Conservation (phyloP, 1,140 invertebrate species). For the Drosophila micromelanica region DNA sequence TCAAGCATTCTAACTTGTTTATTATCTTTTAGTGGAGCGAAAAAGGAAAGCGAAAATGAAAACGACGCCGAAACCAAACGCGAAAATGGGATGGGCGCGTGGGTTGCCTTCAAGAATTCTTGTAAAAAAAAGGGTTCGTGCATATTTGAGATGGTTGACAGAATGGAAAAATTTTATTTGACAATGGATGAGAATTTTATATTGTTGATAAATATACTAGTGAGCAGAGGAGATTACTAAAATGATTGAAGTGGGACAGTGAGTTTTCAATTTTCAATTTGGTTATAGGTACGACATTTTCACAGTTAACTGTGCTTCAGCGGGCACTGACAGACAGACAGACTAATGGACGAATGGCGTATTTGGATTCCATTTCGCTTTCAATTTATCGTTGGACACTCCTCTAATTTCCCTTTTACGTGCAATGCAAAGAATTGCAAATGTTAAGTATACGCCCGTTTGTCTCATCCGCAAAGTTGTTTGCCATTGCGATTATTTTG, state of each 20-base stretch:
- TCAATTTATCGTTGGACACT: slow-evolving; percentile 63
- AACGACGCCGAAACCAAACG: slow-evolving; percentile 47
- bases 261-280: slow-evolving; percentile 8
- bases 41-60: slow-evolving; percentile 69
- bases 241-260: slow-evolving; percentile 17
- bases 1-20: slow-evolving; percentile 1
- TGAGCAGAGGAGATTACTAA: not conserved
- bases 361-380: slow-evolving; percentile 74
- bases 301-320: not conserved
- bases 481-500: slow-evolving; percentile 46
- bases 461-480: slow-evolving; percentile 21
- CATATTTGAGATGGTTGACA: slow-evolving; percentile 36
- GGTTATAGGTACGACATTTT: not conserved
- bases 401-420: slow-evolving; percentile 64
- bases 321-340: too few species aligned
- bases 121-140: slow-evolving; percentile 18
- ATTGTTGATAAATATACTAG: slow-evolving; percentile 30
- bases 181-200: slow-evolving; percentile 45
- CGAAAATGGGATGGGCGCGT: slow-evolving; percentile 61
- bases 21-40: slow-evolving; percentile 48
- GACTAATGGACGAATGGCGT: not conserved
- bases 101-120: slow-evolving; percentile 50
- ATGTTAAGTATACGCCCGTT: slow-evolving; percentile 72
- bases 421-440: slow-evolving; percentile 71
- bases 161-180: slow-evolving; percentile 24